Base-by-base conservation (phyloP, 1,140 invertebrate genomes). In the Whitmania pigra region DNA sequence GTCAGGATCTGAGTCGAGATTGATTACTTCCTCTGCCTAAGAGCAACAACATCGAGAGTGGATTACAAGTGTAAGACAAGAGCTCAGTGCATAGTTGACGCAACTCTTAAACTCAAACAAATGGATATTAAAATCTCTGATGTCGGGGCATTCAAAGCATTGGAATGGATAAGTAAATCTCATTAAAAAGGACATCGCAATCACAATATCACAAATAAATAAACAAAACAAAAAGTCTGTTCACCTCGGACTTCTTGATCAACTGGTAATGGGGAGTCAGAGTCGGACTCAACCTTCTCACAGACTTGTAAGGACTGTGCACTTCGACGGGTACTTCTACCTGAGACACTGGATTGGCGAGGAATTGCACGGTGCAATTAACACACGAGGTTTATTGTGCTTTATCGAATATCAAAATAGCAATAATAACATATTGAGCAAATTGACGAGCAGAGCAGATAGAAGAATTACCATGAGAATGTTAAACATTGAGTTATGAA, bases 1-100 rank as follows among this genome's bases (percentile, higher is more conserved):
- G 67, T 84, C 83, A 70, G 76, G 76, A 57, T 87, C 87, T 0
- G 85, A 85, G 77, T 88, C 87, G 15, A 82, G 82, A 27, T 43
- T 71, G 66, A 60, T 67, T 25, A 75, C 87, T 82, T 75, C 74
- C 22, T 75, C 74, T 25, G 20, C 40, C 72, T 71, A 60, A 29
- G 11, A 55, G 17, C 15, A 20, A 71, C n/a, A 5, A 9, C 15
- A 20, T n/a, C 20, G 11, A 49, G 29, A 27, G 9, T 63, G 22
- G 13, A 36, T 9, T 27, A 36, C 69, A 18, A 54, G 15, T 15
- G 9, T 15, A 71, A 15, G n/a, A 29, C 31, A 36, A 6, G 31
- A 36, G 31, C 31, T 36, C 6, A 36, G 2, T 18, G 22, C 22
- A 27, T 25, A 3, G 20, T 0, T 22, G 0, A 25, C 7, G 9